A percentile compares a stretch with the other conserved stretches of the same genome.
These are phyloP conservation scores for Enteromius unitaeniatus DNA, from an alignment of 2,797 vertebrate genomes.

Conservation along the genomic window DNA sequence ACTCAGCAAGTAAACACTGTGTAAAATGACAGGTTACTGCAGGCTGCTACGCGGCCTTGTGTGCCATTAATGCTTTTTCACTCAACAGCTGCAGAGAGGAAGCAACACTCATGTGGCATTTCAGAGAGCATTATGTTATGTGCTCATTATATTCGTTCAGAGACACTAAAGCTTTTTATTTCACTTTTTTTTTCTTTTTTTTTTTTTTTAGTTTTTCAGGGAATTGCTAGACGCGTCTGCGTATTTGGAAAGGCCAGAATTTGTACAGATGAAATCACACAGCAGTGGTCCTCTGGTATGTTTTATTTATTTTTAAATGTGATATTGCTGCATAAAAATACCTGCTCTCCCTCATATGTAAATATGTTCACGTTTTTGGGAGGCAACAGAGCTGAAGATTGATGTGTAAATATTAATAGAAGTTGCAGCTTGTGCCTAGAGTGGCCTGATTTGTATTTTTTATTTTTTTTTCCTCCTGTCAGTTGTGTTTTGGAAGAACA, in stretches of 20 bases:
- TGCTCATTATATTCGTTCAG: constrained; percentile 1
- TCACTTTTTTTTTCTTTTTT: constrained; percentile 4
- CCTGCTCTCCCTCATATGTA: not conserved
- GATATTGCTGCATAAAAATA: not conserved
- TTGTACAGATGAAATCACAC: not conserved
- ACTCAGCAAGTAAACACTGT: constrained; percentile 35
- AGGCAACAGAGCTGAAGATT: not conserved
- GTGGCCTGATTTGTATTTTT: not conserved
- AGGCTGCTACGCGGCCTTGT: not conserved
- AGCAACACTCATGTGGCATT: constrained; percentile 25
- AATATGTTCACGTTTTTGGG: not conserved
- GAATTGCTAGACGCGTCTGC: not conserved
- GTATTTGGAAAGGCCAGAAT: not conserved
- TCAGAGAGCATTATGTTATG: constrained; percentile 12
- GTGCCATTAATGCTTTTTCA: constrained; percentile 29
- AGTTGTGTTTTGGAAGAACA: constrained; percentile 2
- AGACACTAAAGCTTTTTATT: constrained; percentile 30
- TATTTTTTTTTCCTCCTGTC: not conserved
- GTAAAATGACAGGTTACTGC: constrained; percentile 31
- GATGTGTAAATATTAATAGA: constrained; percentile 14
- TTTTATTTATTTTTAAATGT: not conserved
- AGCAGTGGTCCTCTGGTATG: not conserved
- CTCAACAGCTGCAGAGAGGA: constrained; percentile 18
- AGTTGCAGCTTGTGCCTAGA: not conserved
- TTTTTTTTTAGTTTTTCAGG: not conserved